Percentiles rank a stretch among this genome's conserved stretches.
phyloP scores from a whole-genome alignment of 2,888 invertebrate genomes.

The Heliconius aoede region DNA sequence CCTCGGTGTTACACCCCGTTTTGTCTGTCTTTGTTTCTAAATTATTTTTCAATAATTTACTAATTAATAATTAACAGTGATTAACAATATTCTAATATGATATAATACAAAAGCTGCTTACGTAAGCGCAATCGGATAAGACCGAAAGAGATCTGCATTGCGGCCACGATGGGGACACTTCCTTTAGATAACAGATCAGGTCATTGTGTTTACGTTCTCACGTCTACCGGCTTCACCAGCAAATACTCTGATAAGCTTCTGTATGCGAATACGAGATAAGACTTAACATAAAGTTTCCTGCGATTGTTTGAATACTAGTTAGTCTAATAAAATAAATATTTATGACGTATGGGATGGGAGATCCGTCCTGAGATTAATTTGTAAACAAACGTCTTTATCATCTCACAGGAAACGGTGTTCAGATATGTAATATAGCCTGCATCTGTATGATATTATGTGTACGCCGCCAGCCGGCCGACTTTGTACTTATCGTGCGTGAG shows the following conservation, averaged over 20 bases:
- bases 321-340: not conserved
- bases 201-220: conserved; percentile 66
- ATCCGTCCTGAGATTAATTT: conserved; percentile 43
- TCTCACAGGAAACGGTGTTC: conserved; percentile 59
- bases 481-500: conserved; percentile 63
- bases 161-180: conserved; percentile 67
- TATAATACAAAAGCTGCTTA: not conserved
- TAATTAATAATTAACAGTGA: not conserved
- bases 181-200: conserved; percentile 76
- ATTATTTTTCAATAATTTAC: not conserved
- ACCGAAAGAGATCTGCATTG: conserved; percentile 67
- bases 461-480: conserved; percentile 56
- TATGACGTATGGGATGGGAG: conserved; percentile 2
- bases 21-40: not conserved
- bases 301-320: conserved; percentile 34
- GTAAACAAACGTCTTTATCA: conserved; percentile 61
- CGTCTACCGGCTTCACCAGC: conserved; percentile 50
- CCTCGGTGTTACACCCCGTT: too few species aligned
- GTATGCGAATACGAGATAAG: conserved; percentile 36
- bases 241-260: conserved; percentile 33
- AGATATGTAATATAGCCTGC: conserved; percentile 64
- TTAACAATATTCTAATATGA: not conserved
- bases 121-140: conserved; percentile 65
- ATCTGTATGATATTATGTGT: conserved; percentile 47
- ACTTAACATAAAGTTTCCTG: conserved; percentile 44